These are phyloP conservation scores for Pyralis farinalis DNA, from an alignment of 2,888 invertebrate species.

Conservation along the genomic window DNA sequence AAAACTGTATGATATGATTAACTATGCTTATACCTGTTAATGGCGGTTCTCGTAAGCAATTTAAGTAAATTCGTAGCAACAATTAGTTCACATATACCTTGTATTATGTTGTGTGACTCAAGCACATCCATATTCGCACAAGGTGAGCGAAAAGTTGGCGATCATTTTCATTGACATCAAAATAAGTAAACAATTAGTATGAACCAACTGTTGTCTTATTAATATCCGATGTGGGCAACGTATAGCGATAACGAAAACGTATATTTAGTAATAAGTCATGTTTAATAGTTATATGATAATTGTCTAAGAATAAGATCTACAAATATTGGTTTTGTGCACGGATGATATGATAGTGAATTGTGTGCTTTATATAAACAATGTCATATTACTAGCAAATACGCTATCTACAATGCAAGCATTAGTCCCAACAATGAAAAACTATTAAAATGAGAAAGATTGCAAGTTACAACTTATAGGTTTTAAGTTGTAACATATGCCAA, in stretches of 20 bases:
- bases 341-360: too few species aligned
- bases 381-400: too few species aligned
- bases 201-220: conserved; percentile 15
- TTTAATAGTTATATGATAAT: too few species aligned
- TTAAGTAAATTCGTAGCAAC: conserved; percentile 28
- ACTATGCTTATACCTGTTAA: conserved; percentile 27
- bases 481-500: too few species aligned
- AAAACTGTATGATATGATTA: conserved; percentile 26
- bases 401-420: too few species aligned
- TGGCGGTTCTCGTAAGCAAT: conserved; percentile 26
- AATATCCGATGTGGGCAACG: background rate
- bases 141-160: conserved; percentile 26
- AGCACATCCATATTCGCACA: conserved; percentile 29
- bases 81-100: conserved; percentile 25
- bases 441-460: too few species aligned
- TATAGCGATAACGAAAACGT: background rate
- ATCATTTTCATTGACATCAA: conserved; percentile 28
- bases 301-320: too few species aligned
- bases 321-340: too few species aligned
- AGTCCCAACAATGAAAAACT: too few species aligned
- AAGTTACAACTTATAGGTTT: too few species aligned
- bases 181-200: conserved; percentile 41
- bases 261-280: too few species aligned
- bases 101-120: conserved; percentile 19
- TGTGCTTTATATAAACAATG: too few species aligned